Base-by-base conservation (phyloP, 2,797 vertebrate species). In the Spinibarbus caldwelli region DNA sequence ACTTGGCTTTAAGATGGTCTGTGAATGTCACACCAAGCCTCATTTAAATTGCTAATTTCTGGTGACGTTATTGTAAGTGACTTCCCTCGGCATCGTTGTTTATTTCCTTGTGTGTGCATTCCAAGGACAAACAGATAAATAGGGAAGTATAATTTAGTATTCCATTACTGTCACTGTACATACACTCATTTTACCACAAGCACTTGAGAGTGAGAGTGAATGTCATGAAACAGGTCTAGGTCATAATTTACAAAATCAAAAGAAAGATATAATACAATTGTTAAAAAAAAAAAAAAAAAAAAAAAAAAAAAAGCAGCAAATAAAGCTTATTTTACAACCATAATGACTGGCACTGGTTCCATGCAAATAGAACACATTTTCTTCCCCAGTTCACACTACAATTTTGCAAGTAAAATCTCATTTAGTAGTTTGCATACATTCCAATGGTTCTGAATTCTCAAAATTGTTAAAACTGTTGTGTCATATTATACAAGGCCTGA, bases 1-100 rank as follows among this genome's bases (percentile, higher is more conserved):
- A 78, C 52, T 59, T 78, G n/a, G 75, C 52, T 78, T 29, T 17
- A 57, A 78, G 38, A 41, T 11, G n/a, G 38, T 79, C 38, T 79
- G 10, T 47, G 59, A 79, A 79, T 79, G 77, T 29, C 29, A 79
- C 57, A 66, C 38, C 41, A 64, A 64, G 21, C 6, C 62, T 67
- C 29, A 80, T 80, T 52, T 80, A 8, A 70, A 70, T 68, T 52
- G 64, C 62, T 76, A 34, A 64, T 75, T 76, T 64, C 82, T 76
- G 64, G 64, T 81, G 64, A 68, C 45, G 21, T 68, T 68, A 68
- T 38, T 34, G 4, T 34, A 38, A 54, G 45, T 19, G 59, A 49
- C 45, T 80, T 34, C 59, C 52, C 43, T 34, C 14, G 12, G 23
- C 21, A 36, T 52, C 23, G 29, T 67, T 67, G 59, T 23, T 80